Base-by-base conservation (phyloP, 2,113 vertebrate species). In the Martes martes region DNA sequence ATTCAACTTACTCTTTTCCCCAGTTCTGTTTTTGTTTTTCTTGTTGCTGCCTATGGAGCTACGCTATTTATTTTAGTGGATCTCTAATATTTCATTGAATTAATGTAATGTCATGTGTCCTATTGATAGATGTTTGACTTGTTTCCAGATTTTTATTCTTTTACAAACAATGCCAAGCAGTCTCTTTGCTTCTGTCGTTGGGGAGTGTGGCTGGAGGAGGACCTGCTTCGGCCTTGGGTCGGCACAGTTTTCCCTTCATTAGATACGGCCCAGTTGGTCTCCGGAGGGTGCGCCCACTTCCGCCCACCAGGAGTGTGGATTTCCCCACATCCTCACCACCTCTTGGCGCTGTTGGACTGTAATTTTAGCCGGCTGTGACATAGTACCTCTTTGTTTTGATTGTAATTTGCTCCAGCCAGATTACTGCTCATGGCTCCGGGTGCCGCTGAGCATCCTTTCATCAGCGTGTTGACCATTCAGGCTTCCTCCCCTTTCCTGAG, bases 291-390 rank as follows among this genome's bases (percentile, higher is more conserved):
- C 1, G 10, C 28, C 7, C 3, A 7, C 21, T 45, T n/a, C 52
- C 7, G 19, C 36, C 21, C 1, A 1, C 71, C 36, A 33, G 39
- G 47, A 24, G 42, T 33, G 59, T 7, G 42, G n/a, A 13, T 45
- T 80, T 95, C 73, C 36, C 47, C 85, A 76, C 45, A 50, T 18
- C 50, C 57, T 89, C 55, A 36, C 28, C 10, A 36, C 47, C 31
- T 24, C 69, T 39, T 45, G 86, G 71, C 31, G 11, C 52, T 16
- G 16, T 8, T 39, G 31, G 63, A 50, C 81, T 81, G 6, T 95
- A 69, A 81, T 96, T 88, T 84, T 55, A 33, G n/a, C 36, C 28
- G 45, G 24, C 82, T 94, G 87, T 57, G 69, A 96, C 94, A 93
- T 45, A 28, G 18, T 13, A 26, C 81, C 71, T 95, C 61, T 71